phyloP scores from a whole-genome alignment of 2,888 invertebrate species.

The Cheiracanthium punctorium region DNA sequence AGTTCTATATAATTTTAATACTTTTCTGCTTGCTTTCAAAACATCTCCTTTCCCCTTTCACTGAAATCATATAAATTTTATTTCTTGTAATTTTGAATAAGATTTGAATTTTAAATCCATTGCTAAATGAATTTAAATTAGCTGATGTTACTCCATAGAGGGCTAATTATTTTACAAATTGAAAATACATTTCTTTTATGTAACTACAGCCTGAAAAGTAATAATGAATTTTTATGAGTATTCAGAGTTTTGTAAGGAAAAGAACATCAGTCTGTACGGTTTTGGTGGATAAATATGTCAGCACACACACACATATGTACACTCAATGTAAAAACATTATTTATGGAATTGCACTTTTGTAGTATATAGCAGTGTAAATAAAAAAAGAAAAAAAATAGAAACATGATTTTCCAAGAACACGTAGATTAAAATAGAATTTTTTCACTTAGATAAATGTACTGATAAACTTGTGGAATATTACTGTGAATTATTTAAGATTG shows the following conservation, averaged over 20 bases:
- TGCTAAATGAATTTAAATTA: too few relatives aligned
- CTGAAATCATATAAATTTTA: too few relatives aligned
- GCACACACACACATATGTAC: not conserved
- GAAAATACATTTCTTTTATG: too few relatives aligned
- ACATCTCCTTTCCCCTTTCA: too few relatives aligned
- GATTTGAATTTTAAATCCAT: too few relatives aligned
- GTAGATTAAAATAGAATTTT: conserved; percentile 24
- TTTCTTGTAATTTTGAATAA: too few relatives aligned
- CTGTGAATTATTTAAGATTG: not conserved
- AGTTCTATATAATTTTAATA: too few relatives aligned
- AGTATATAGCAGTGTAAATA: conserved; percentile 34
- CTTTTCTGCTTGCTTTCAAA: too few relatives aligned
- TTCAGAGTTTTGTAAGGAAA: not conserved
- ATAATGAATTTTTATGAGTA: too few relatives aligned
- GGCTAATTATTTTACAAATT: too few relatives aligned
- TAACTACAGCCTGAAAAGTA: too few relatives aligned
- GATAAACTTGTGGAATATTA: conserved; percentile 2
- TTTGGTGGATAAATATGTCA: conserved; percentile 1
- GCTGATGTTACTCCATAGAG: too few relatives aligned
- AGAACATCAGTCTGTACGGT: not conserved
- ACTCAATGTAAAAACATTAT: not conserved
- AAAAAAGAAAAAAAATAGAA: conserved; percentile 16
- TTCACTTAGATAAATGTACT: conserved; percentile 17
- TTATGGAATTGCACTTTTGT: conserved; percentile 28
- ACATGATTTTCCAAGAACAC: conserved; percentile 35